These are phyloP conservation scores for Sardinella longiceps DNA, from an alignment of 2,797 vertebrate genomes.

Conservation along the genomic window DNA sequence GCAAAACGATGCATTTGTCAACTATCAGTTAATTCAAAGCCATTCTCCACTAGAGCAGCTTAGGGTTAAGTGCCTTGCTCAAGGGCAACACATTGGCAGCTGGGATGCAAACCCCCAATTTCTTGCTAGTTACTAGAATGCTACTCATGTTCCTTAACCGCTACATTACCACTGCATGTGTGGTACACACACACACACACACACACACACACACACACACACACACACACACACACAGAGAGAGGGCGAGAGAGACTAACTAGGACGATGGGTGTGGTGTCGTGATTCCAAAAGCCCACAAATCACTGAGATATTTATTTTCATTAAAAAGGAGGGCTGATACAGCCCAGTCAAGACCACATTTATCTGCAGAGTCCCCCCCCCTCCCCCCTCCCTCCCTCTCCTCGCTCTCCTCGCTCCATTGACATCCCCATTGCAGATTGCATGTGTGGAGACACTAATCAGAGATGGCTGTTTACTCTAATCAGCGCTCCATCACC, in stretches of 20 bases:
- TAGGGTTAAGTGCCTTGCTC: too few species aligned
- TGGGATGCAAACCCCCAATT: too few species aligned
- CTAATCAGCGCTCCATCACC: not conserved
- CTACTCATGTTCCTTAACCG: too few species aligned
- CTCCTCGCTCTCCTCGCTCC: not conserved
- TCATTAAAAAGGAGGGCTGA: not conserved
- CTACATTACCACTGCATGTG: too few species aligned
- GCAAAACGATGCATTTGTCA: too few species aligned
- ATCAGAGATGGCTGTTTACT: constrained; percentile 3
- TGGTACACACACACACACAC: not conserved
- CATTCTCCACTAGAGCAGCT: too few species aligned
- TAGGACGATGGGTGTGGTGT: not conserved
- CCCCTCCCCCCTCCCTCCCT: too few species aligned
- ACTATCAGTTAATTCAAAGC: too few species aligned
- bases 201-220: not conserved
- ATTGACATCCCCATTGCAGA: not conserved
- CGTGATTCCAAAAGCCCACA: not conserved
- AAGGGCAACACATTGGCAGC: too few species aligned
- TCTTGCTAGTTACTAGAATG: too few species aligned
- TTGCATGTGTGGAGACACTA: not conserved
- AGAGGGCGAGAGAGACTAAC: too few species aligned
- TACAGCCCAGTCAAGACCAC: not conserved
- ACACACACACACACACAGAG: constrained; percentile 4
- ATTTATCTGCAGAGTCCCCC: not conserved
- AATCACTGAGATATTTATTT: not conserved